phyloP scores from a whole-genome alignment of 2,888 invertebrate genomes.

The Campaea margaritaria region DNA sequence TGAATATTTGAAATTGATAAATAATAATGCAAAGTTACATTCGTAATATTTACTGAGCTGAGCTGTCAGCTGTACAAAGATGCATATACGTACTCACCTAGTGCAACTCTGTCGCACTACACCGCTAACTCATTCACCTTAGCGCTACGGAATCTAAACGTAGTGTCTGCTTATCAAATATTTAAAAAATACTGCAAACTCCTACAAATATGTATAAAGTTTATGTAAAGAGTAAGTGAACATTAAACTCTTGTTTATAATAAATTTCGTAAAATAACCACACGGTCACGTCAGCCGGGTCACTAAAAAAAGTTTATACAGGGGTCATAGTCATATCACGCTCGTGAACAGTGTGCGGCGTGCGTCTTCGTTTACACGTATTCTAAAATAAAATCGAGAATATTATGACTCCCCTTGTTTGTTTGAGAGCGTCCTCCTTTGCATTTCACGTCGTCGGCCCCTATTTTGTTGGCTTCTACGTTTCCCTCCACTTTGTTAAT shows the following conservation, averaged over 20 bases:
- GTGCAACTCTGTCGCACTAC: neutral
- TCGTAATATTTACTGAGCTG: slow-evolving; percentile 5
- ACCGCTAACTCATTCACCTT: slow-evolving; percentile 13
- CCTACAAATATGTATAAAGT: slow-evolving; percentile 21
- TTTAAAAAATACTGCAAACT: slow-evolving; percentile 17
- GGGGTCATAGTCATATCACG: slow-evolving; percentile 58
- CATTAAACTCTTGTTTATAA: slow-evolving; percentile 9
- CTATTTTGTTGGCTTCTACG: slow-evolving; percentile 63
- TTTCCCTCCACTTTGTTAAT: slow-evolving; percentile 58
- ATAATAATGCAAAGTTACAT: neutral
- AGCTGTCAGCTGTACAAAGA: slow-evolving; percentile 39
- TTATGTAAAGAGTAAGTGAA: neutral
- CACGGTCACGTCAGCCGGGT: slow-evolving; percentile 66
- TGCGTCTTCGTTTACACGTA: slow-evolving; percentile 55
- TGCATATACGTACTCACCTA: slow-evolving; percentile 20
- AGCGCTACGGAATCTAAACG: neutral
- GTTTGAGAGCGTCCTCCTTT: slow-evolving; percentile 81
- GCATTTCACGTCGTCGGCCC: slow-evolving; percentile 79
- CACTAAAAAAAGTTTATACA: slow-evolving; percentile 59
- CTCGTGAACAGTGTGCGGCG: slow-evolving; percentile 61
- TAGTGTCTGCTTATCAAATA: slow-evolving; percentile 15
- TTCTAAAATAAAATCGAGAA: slow-evolving; percentile 46
- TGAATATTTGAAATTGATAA: neutral
- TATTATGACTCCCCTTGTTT: slow-evolving; percentile 78
- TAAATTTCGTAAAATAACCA: slow-evolving; percentile 45